Conservation (phyloP, 1,140 invertebrate genomes). For the Holotrichia oblita region DNA sequence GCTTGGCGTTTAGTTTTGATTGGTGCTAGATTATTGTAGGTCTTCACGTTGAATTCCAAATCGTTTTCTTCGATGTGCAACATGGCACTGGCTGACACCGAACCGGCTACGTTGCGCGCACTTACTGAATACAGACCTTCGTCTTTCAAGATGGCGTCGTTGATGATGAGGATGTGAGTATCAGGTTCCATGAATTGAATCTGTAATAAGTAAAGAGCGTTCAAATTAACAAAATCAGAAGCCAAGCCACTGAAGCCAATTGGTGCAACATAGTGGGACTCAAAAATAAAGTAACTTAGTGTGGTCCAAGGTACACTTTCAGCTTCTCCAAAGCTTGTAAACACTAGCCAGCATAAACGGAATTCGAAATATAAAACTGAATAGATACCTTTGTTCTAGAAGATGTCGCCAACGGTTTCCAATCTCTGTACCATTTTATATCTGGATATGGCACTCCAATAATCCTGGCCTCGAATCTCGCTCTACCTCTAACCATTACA, state of each 20-base stretch:
- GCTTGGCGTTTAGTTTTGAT: constrained; percentile 72
- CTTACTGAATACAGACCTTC: constrained; percentile 93
- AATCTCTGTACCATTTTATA: constrained; percentile 98
- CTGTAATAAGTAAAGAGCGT: constrained; percentile 60
- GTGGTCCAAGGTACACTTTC: no score
- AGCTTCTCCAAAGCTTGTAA: no score
- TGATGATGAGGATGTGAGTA: constrained; percentile 81
- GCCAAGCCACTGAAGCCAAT: no score
- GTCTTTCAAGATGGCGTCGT: constrained; percentile 88
- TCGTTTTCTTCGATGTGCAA: constrained; percentile 91
- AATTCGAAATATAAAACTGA: no score
- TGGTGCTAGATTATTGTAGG: constrained; percentile 74
- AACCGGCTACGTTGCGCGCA: constrained; percentile 92
- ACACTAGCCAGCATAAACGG: no score
- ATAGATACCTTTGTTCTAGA: constrained; percentile 77
- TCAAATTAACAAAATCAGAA: constrained; percentile 17
- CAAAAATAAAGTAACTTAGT: no score
- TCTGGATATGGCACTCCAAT: constrained; percentile 92
- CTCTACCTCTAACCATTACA: constrained; percentile 77
- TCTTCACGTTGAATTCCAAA: constrained; percentile 75
- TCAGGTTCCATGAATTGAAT: constrained; percentile 87
- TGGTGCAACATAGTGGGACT: no score
- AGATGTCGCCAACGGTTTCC: constrained; percentile 86
- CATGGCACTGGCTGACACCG: constrained; percentile 88
- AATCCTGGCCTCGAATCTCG: constrained; percentile 84